Evolutionary conservation across 2,113 vertebrate genomes (phyloP), one percentile per base, ranked within the genome.

Genomic region (Corythaeola cristata): DNA sequence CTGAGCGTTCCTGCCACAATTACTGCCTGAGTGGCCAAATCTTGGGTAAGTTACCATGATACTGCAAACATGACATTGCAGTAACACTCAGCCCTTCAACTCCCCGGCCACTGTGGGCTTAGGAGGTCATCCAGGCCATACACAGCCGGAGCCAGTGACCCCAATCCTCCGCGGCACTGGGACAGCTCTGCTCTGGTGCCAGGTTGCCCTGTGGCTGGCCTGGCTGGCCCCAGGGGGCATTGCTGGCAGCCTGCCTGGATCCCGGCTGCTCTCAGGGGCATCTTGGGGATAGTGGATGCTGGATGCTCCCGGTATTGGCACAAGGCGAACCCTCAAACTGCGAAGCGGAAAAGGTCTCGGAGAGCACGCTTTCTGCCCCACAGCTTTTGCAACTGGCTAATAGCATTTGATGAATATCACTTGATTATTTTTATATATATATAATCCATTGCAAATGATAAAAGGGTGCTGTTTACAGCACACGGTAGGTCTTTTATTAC

Each of bases 111-210:
- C 17, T 27, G 66, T 22, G 50, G 64, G 33, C 15, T 88, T 24
- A n/a, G 80, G 58, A 85, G 83, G 68, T 89, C 86, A 72, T 3
- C 9, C 73, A 79, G 69, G 32, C 73, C 62, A 41, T 0, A 18
- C 21, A 56, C 14, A 22, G 35, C 35, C 7, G 3, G 27, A 85
- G 62, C 45, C 80, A 82, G 53, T 16, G 88, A 69, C 58, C 90
- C 41, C 6, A 6, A 69, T 58, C 28, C 23, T 37, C n/a, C 1
- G 1, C 0, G 4, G 50, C 2, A 0, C 17, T 7, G 53, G n/a
- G 53, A 72, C 58, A 88, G 26, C 33, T 78, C 60, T 68, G 68
- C 64, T 63, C 9, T 4, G 19, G 64, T 71, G 67, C 86, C 89
- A 90, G 56, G 59, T 58, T 47, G 39, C 62, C 32, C 14, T 1